phyloP scores from a whole-genome alignment of 2,888 invertebrate genomes.

The Mesodorylaimus sp. region DNA sequence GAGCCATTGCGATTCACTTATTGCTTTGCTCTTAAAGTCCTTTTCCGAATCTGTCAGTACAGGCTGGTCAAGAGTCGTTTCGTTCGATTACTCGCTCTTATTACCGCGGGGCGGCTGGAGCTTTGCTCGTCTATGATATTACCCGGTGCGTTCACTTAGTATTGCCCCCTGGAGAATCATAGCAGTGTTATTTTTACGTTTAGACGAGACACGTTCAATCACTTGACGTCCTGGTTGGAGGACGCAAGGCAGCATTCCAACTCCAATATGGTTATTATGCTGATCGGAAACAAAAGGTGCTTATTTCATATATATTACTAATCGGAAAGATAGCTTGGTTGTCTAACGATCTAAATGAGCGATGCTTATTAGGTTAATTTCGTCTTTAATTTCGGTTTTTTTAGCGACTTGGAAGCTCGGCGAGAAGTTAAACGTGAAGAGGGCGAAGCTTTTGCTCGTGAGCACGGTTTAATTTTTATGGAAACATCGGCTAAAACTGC shows the following conservation, averaged over 20 bases:
- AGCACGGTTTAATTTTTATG: constrained; percentile 98
- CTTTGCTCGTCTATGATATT: constrained; percentile 92
- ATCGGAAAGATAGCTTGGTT: too few relatives aligned
- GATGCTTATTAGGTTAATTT: too few relatives aligned
- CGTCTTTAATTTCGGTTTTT: too few relatives aligned
- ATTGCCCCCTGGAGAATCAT: too few relatives aligned
- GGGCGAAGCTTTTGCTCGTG: constrained; percentile 97
- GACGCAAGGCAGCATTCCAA: constrained; percentile 99
- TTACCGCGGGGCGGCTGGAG: constrained; percentile 95
- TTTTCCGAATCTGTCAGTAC: too few relatives aligned
- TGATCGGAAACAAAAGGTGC: constrained; percentile 96
- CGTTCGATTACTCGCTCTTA: constrained; percentile 96
- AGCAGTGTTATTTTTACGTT: too few relatives aligned
- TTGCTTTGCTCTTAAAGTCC: too few relatives aligned
- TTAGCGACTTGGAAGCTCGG: constrained; percentile 84
- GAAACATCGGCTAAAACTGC: constrained; percentile 99
- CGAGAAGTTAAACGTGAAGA: constrained; percentile 97
- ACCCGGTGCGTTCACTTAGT: too few relatives aligned
- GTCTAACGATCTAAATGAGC: too few relatives aligned
- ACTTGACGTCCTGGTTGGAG: constrained; percentile 96
- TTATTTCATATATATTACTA: too few relatives aligned
- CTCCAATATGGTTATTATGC: constrained; percentile 99
- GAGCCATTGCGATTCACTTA: too few relatives aligned
- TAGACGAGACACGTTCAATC: constrained; percentile 88
- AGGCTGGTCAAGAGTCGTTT: constrained; percentile 53